Evolutionary conservation across 1,140 invertebrate genomes (phyloP), one percentile per base, ranked within the genome.

Genomic region (Lepeophtheirus salmonis): DNA sequence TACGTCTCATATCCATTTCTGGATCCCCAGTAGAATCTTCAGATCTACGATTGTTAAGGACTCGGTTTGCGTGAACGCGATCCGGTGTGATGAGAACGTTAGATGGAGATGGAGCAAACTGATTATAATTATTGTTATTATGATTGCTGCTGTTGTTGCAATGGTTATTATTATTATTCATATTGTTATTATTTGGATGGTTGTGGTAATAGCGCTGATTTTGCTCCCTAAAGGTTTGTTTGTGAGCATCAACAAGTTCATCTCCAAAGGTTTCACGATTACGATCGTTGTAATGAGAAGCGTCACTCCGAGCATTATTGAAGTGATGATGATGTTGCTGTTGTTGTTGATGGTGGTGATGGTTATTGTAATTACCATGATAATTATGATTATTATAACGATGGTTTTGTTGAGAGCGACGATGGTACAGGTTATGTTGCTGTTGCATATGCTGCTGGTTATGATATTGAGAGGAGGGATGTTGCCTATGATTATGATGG

Each of bases 201-300:
- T 41, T 6, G n/a, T 41, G 30, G 30, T 10, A 41, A 41, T 41
- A 41, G n/a, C 30, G 30, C 30, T 41, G 30, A 41, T 41, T 41
- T n/a, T 41, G 30, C 30, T 41, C 30, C 6, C 30, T 6, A 41
- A 41, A 41, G 30, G 30, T 41, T 41, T 41, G 30, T 41, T 41
- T 6, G 20, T 57, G 55, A 16, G 21, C 55, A 14, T 25, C 26
- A 2, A 57, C 55, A n/a, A 57, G 26, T 17, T 57, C 55, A 2
- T 24, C 55, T 4, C 55, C 55, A 18, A 57, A 57, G 2, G 55
- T 57, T 21, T 57, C 55, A 13, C 55, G 23, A 41, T 57, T 41
- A n/a, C 25, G 21, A 23, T 57, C 55, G 25, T 57, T 25, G 25
- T 57, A 24, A n/a, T 50, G n/a, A 48, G 21, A 17, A 21, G 21